Base-by-base conservation (phyloP, 2,797 vertebrate species). In the Lateolabrax maculatus region DNA sequence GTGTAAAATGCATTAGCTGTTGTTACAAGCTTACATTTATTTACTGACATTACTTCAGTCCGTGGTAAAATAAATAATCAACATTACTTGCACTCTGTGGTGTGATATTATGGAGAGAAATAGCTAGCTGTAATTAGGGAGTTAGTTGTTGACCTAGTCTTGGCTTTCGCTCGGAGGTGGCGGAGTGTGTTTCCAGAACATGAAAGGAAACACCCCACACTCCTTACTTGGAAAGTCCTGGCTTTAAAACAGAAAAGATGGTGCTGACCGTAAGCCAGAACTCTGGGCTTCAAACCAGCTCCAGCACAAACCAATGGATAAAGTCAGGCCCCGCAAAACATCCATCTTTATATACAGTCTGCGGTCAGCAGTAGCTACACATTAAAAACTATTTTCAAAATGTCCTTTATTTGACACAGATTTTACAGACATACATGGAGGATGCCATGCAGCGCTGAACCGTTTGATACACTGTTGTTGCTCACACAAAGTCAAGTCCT, bases 401-500 rank as follows among this genome's bases (percentile, higher is more conserved):
- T 21, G 31, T 64, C 21, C n/a, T 64, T 79, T 34, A 55, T 70
- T 52, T 61, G 11, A 69, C 41, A 66, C 6, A 12, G 15, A 46
- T 71, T 62, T 62, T 53, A 9, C 10, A 51, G 64, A 68, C 49
- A 73, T 25, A n/a, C 13, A 19, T 29, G 52, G 21, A 70, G 41
- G 9, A 23, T 43, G 70, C 19, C 43, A 27, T n/a, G 31, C 36
- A 39, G 23, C 0, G 1, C 46, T 7, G 51, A 76, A 27, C 39
- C 11, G 25, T 83, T 70, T 80, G 69, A 81, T 78, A 68, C 61
- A 70, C 60, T 78, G 61, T 58, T 68, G 82, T 83, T 81, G 73
- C 71, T 83, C 61, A 72, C 65, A 73, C 86, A 90, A 86, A 85
- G 86, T 88, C 81, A 48, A 83, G 84, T 82, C 79, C 71, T 82